phyloP scores from a whole-genome alignment of 2,797 vertebrate genomes.

The Sparus aurata region DNA sequence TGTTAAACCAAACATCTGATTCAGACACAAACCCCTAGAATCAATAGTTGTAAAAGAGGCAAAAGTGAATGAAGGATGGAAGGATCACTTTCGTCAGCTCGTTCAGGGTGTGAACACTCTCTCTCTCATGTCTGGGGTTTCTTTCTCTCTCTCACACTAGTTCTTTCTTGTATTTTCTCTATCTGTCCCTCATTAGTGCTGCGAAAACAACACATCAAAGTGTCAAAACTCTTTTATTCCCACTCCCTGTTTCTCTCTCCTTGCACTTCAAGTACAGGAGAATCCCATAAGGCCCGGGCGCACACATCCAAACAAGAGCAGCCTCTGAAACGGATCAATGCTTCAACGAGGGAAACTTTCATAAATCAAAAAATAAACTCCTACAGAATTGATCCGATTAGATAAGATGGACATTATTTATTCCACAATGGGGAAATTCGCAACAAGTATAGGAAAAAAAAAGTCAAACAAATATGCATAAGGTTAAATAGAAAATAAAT shows the following conservation, averaged over 20 bases:
- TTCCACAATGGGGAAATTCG: too few relatives aligned
- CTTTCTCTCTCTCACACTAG: slow-evolving; percentile 17
- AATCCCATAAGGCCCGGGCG: background rate
- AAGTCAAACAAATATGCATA: too few relatives aligned
- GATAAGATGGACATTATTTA: too few relatives aligned
- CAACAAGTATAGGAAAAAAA: too few relatives aligned
- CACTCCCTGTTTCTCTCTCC: background rate
- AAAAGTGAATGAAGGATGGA: background rate
- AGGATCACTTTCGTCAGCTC: slow-evolving; percentile 11
- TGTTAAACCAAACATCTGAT: background rate
- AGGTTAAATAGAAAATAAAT: too few relatives aligned
- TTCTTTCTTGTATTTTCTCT: slow-evolving; percentile 7
- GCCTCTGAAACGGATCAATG: background rate
- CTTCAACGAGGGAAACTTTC: too few relatives aligned
- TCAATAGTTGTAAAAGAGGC: background rate
- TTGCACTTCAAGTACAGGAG: background rate
- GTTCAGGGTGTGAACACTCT: slow-evolving; percentile 38
- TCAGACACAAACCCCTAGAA: background rate
- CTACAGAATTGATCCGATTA: too few relatives aligned
- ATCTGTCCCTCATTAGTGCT: slow-evolving; percentile 36
- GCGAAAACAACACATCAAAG: slow-evolving; percentile 48
- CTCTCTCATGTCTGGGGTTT: slow-evolving; percentile 13
- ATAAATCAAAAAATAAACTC: background rate
- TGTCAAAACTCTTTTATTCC: slow-evolving; percentile 23
- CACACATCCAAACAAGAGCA: background rate